These are phyloP conservation scores for Synergus laeviventris DNA, from an alignment of 2,888 invertebrate genomes.

Conservation along the genomic window DNA sequence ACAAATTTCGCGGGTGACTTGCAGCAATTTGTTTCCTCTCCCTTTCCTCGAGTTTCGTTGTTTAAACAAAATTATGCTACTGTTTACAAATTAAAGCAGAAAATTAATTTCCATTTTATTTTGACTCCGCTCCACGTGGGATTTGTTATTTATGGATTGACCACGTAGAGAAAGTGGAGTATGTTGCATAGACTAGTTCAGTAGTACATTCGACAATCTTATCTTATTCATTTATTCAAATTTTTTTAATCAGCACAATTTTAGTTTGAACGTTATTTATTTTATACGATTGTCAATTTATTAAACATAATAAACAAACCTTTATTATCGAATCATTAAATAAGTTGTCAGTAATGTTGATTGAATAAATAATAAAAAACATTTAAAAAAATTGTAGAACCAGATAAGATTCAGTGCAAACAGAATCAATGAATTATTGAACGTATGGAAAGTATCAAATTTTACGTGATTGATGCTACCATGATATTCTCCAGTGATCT, in stretches of 20 bases:
- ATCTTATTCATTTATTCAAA: not conserved
- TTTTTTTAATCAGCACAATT: not conserved
- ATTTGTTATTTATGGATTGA: constrained; percentile 2
- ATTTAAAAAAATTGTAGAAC: not conserved
- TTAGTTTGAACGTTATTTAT: not conserved
- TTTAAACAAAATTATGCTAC: not conserved
- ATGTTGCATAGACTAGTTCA: not conserved
- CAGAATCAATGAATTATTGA: not conserved
- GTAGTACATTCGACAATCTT: not conserved
- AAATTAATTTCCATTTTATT: not conserved
- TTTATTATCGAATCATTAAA: constrained; percentile 25
- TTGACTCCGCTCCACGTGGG: not conserved
- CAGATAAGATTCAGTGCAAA: not conserved
- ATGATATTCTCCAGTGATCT: too few relatives aligned
- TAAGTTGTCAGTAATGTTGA: constrained; percentile 7
- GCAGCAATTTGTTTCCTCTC: constrained; percentile 1
- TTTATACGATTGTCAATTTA: constrained; percentile 4
- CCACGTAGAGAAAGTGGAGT: not conserved
- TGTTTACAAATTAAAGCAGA: too few relatives aligned
- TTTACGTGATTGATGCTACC: not conserved
- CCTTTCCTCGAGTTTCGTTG: not conserved
- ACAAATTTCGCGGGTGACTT: not conserved
- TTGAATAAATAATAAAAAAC: too few relatives aligned
- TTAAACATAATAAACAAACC: constrained; percentile 17
- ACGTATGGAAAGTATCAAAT: not conserved